These are phyloP conservation scores for Acleris sparsana DNA, from an alignment of 2,888 invertebrate species.

Conservation along the genomic window DNA sequence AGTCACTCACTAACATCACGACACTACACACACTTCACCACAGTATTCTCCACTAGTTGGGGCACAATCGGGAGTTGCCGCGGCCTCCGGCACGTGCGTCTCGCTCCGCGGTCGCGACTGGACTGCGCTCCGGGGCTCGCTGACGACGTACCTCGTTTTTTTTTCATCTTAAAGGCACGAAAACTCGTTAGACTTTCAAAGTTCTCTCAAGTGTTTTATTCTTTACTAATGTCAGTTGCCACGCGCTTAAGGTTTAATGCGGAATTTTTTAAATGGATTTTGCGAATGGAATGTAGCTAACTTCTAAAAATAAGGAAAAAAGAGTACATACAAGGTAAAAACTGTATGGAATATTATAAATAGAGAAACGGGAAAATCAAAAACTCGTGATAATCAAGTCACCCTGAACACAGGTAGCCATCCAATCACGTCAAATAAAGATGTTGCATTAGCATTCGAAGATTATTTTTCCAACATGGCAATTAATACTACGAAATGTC, in stretches of 20 bases:
- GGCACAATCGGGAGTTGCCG: conserved; percentile 26
- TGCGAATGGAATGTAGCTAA: background rate
- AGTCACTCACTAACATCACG: conserved; percentile 59
- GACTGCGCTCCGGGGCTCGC: conserved; percentile 50
- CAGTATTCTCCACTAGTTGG: conserved; percentile 12
- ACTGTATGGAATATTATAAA: no score
- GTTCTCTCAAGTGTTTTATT: conserved; percentile 50
- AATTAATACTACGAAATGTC: no score
- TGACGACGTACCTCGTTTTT: conserved; percentile 31
- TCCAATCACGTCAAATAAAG: no score
- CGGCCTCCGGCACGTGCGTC: conserved; percentile 39
- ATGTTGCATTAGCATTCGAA: no score
- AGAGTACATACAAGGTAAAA: no score
- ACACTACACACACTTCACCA: conserved; percentile 35
- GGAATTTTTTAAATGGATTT: conserved; percentile 1
- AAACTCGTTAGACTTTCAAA: conserved; percentile 44
- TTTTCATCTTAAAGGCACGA: conserved; percentile 26
- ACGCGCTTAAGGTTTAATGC: conserved; percentile 2
- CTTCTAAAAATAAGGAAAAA: background rate
- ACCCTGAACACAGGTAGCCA: no score
- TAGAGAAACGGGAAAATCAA: no score
- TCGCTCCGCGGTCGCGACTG: conserved; percentile 62
- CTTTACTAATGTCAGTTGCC: conserved; percentile 34
- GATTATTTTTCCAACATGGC: no score
- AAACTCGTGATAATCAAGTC: no score